Percentiles rank a stretch among this genome's conserved stretches.
Conservation (phyloP, 1,140 invertebrate species). For the Dryas iulia region DNA sequence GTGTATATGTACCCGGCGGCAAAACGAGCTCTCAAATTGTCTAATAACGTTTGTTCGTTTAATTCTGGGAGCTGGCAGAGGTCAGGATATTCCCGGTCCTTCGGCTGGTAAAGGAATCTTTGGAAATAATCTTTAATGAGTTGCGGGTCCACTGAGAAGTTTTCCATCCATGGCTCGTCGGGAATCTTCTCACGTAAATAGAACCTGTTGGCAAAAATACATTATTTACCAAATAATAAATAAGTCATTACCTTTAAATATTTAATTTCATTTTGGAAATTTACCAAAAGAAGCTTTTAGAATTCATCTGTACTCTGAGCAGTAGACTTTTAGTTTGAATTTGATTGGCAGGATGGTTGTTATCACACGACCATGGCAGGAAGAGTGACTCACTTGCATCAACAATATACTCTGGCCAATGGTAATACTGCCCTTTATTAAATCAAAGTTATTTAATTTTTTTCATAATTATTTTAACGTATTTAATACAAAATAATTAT, state of each 20-base stretch:
- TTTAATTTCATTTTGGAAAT: background rate
- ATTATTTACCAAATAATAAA: background rate
- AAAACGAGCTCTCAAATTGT: constrained; percentile 94
- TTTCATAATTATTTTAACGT: background rate
- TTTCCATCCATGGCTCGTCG: constrained; percentile 90
- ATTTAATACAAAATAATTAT: background rate
- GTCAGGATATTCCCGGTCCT: constrained; percentile 95
- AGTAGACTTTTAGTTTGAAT: constrained; percentile 62
- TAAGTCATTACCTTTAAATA: background rate
- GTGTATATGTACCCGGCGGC: constrained; percentile 96
- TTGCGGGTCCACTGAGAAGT: constrained; percentile 93
- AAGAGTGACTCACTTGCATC: constrained; percentile 64
- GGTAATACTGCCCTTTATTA: constrained; percentile 48
- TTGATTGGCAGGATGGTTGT: constrained; percentile 73
- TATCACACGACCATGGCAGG: constrained; percentile 66
- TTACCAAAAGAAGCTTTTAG: constrained; percentile 35
- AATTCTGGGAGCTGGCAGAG: constrained; percentile 96
- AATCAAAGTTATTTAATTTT: constrained; percentile 42
- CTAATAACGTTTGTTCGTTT: constrained; percentile 95
- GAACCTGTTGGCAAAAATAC: constrained; percentile 80
- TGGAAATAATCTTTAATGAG: constrained; percentile 94
- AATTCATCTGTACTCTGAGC: constrained; percentile 47
- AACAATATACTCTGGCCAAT: constrained; percentile 62
- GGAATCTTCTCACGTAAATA: constrained; percentile 91
- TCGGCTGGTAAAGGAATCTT: constrained; percentile 93